A percentile compares a stretch with the other conserved stretches of the same genome.
Evolutionary conservation across 2,888 invertebrate species (phyloP).

Genomic region (Cryptocheilus praepositus): DNA sequence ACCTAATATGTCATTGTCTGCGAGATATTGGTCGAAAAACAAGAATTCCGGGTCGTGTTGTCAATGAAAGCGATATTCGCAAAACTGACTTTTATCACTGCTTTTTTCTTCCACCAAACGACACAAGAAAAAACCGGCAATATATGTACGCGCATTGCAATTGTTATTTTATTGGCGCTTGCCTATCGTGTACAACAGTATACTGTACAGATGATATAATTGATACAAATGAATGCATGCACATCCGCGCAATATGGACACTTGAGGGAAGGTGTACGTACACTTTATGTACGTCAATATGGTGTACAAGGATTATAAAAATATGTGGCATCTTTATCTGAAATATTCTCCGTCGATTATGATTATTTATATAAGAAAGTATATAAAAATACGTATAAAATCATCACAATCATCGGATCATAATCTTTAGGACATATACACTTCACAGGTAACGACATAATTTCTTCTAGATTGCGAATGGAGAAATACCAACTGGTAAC

Average conservation of each 20-base stretch:
- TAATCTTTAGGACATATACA: slow-evolving; percentile 20
- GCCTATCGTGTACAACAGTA: slow-evolving; percentile 16
- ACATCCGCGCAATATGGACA: not conserved
- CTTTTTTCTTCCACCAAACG: too few relatives aligned
- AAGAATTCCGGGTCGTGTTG: too few relatives aligned
- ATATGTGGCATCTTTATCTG: slow-evolving; percentile 32
- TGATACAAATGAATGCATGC: not conserved
- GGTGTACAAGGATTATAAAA: slow-evolving; percentile 34
- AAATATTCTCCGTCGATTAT: slow-evolving; percentile 18
- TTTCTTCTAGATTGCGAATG: not conserved
- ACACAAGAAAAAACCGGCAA: too few relatives aligned
- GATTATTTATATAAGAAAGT: slow-evolving; percentile 28
- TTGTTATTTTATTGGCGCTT: not conserved
- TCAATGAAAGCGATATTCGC: too few relatives aligned
- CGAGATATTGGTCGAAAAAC: too few relatives aligned
- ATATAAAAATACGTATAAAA: slow-evolving; percentile 43
- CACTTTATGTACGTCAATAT: not conserved
- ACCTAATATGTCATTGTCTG: too few relatives aligned
- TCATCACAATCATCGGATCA: slow-evolving; percentile 40
- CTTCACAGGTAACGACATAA: not conserved
- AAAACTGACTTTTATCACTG: too few relatives aligned
- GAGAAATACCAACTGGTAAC: slow-evolving; percentile 3
- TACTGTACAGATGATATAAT: too few relatives aligned
- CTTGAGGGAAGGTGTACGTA: not conserved
- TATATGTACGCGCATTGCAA: not conserved